These are phyloP conservation scores for Chiridota heheva DNA, from an alignment of 35 echinoderm and acorn worm species.

Conservation along the genomic window DNA sequence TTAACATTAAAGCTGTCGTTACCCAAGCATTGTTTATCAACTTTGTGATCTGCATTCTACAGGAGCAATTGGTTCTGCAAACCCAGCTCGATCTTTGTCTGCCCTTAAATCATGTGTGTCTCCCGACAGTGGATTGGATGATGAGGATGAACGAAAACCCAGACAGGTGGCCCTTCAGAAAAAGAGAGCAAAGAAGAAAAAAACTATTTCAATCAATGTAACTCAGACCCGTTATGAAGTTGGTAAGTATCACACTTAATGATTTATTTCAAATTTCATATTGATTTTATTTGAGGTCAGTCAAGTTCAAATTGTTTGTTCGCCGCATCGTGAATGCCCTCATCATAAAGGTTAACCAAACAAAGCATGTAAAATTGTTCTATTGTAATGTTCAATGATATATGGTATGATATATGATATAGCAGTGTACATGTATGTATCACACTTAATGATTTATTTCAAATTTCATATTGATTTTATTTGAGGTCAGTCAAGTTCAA, in stretches of 20 bases:
- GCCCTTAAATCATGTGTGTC: slow-evolving; percentile 34
- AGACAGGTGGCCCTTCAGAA: slow-evolving; percentile 20
- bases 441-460: neutral
- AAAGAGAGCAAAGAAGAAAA: slow-evolving; percentile 60
- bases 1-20: too few relatives aligned
- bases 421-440: slow-evolving; percentile 46
- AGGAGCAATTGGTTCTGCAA: slow-evolving; percentile 34
- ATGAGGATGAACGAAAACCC: slow-evolving; percentile 41
- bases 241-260: slow-evolving; percentile 53
- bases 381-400: too few relatives aligned
- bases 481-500: neutral
- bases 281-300: neutral
- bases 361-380: neutral
- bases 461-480: slow-evolving; percentile 1
- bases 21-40: too few relatives aligned
- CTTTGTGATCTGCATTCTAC: too few relatives aligned
- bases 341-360: neutral
- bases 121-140: slow-evolving; percentile 31
- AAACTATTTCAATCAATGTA: slow-evolving; percentile 70
- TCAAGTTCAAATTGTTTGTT: neutral
- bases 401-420: neutral
- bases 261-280: neutral
- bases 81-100: slow-evolving; percentile 34
- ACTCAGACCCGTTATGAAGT: slow-evolving; percentile 73
- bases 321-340: neutral